phyloP scores from a whole-genome alignment of 1,140 invertebrate genomes.

The Varroa destructor region DNA sequence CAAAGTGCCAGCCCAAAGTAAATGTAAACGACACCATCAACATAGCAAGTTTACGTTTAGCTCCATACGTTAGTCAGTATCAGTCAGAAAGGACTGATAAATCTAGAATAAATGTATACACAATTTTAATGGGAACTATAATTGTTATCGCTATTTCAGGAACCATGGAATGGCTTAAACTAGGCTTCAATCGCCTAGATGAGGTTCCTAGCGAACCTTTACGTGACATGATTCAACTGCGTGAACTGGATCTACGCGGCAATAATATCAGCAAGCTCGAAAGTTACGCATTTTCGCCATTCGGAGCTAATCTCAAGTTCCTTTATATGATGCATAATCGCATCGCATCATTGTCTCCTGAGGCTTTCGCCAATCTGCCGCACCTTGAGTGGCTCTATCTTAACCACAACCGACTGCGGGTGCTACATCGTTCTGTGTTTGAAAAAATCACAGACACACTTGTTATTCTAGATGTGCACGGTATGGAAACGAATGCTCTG shows the following conservation, averaged over 20 bases:
- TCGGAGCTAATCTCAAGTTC: conserved; percentile 77
- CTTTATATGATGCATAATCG: conserved; percentile 78
- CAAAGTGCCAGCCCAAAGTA: too few species aligned
- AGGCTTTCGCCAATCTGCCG: conserved; percentile 70
- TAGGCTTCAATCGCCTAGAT: conserved; percentile 70
- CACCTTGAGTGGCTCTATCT: conserved; percentile 71
- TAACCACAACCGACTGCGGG: conserved; percentile 67
- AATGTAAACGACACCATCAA: too few species aligned
- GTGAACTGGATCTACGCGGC: conserved; percentile 68
- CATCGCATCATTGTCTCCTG: conserved; percentile 49
- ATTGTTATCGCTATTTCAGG: conserved; percentile 44
- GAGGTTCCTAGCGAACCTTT: conserved; percentile 65
- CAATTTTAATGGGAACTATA: too few species aligned
- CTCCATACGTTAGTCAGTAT: too few species aligned
- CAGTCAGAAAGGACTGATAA: too few species aligned
- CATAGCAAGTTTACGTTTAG: too few species aligned
- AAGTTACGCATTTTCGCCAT: conserved; percentile 73
- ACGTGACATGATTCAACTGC: conserved; percentile 59
- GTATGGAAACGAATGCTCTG: conserved; percentile 44
- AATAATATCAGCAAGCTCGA: conserved; percentile 68
- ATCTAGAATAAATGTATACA: too few species aligned
- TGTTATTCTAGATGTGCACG: conserved; percentile 67
- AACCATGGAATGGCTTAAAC: conserved; percentile 68
- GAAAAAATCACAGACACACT: conserved; percentile 70
- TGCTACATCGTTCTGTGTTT: conserved; percentile 70